Conservation (phyloP, 1,140 invertebrate species). For the Melitaea cinxia region DNA sequence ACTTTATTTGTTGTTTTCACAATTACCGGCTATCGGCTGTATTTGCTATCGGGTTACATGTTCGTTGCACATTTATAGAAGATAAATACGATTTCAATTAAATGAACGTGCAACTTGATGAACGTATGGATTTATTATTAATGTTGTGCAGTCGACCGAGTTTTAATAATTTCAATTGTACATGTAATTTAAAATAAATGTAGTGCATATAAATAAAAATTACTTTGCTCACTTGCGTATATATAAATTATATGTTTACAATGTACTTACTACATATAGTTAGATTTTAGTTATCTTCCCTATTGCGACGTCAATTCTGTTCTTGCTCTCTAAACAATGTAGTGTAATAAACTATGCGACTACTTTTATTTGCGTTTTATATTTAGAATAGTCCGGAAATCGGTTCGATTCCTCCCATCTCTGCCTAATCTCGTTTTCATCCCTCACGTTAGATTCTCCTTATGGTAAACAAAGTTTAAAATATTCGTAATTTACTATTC, state of each 20-base stretch:
- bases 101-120: neutral
- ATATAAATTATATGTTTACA: too few species aligned
- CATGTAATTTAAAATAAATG: neutral
- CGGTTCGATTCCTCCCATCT: constrained; percentile 45
- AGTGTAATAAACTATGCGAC: constrained; percentile 24
- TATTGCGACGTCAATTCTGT: neutral
- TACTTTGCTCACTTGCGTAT: too few species aligned
- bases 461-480: constrained; percentile 47
- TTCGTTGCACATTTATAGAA: constrained; percentile 8
- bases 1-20: constrained; percentile 10
- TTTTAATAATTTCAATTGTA: neutral
- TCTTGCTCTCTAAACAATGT: neutral
- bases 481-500: too few species aligned
- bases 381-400: constrained; percentile 45
- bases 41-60: constrained; percentile 6
- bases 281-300: neutral
- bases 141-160: neutral
- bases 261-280: neutral
- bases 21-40: constrained; percentile 9
- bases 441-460: constrained; percentile 47
- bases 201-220: neutral
- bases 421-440: constrained; percentile 53
- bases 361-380: constrained; percentile 58
- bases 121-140: constrained; percentile 4
- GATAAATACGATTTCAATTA: constrained; percentile 12